These are phyloP conservation scores for Agelaius phoeniceus DNA, from an alignment of 2,113 vertebrate genomes.

Conservation along the genomic window DNA sequence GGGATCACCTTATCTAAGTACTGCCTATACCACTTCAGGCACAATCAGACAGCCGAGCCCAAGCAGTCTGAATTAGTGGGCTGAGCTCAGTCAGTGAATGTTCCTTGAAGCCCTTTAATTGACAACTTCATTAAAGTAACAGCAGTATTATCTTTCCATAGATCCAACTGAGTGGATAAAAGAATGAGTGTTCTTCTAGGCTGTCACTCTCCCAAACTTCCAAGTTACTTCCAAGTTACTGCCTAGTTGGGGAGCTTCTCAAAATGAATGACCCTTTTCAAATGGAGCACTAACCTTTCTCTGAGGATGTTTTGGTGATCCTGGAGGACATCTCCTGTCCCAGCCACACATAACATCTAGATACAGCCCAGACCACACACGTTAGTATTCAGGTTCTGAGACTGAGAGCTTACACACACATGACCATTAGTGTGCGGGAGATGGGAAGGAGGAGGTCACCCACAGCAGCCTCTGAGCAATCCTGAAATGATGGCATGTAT, in stretches of 20 bases:
- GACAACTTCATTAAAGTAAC: neutral
- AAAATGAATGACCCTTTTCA: neutral
- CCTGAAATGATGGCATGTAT: neutral
- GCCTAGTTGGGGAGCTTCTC: neutral
- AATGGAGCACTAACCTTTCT: neutral
- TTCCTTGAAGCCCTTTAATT: neutral
- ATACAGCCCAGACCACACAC: neutral
- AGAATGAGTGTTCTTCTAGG: neutral
- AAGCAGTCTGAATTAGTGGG: neutral
- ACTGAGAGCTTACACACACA: neutral
- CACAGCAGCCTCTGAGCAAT: conserved; percentile 20
- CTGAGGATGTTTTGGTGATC: neutral
- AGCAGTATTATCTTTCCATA: accelerated
- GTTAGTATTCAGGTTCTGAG: neutral
- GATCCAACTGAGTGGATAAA: neutral
- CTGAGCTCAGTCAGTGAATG: neutral
- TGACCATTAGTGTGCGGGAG: neutral
- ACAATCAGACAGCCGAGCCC: neutral
- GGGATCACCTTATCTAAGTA: neutral
- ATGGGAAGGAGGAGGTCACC: neutral
- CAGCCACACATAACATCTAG: neutral
- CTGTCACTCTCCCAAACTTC: neutral
- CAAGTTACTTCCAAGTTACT: too few relatives aligned
- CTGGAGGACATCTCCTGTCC: neutral
- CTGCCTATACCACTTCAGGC: neutral